Percentiles rank a stretch among this genome's conserved stretches.
Evolutionary conservation across 2,113 vertebrate species (phyloP).

Genomic region (Cyphomyrus plagiostoma): DNA sequence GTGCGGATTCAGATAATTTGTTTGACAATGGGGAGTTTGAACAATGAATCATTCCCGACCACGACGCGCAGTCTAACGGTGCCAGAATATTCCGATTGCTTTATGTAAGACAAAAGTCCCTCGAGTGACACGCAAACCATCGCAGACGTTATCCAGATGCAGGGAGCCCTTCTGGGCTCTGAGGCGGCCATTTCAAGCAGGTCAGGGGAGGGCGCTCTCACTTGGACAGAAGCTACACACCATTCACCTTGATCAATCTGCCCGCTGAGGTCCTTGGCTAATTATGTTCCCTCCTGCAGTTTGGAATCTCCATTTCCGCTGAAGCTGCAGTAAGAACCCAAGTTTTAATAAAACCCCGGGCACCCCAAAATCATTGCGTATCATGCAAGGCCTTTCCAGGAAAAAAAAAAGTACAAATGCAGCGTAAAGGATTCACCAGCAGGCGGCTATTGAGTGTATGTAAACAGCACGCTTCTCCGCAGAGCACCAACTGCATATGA

Average conservation of each 20-base stretch:
- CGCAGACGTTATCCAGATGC: not conserved
- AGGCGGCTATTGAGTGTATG: too few relatives aligned
- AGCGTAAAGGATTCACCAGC: not conserved
- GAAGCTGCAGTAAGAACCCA: not conserved
- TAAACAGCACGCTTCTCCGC: not conserved
- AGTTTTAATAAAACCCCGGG: not conserved
- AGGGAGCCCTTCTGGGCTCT: not conserved
- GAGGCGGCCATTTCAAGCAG: not conserved
- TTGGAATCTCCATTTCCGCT: not conserved
- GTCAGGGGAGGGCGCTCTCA: not conserved
- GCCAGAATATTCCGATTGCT: not conserved
- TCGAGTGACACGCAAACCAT: not conserved
- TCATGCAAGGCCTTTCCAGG: not conserved
- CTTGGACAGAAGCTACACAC: not conserved
- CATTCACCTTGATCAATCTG: not conserved
- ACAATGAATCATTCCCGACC: conserved; percentile 7
- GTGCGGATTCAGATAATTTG: conserved; percentile 9
- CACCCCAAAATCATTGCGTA: not conserved
- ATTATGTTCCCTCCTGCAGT: not conserved
- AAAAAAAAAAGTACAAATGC: not conserved
- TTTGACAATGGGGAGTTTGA: conserved; percentile 16
- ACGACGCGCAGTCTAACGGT: not conserved
- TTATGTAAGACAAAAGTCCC: not conserved
- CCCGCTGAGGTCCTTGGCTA: not conserved
- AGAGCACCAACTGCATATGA: too few relatives aligned